A percentile compares a stretch with the other conserved stretches of the same genome.
phyloP scores from a whole-genome alignment of 1,140 invertebrate species.

The Polyergus mexicanus region DNA sequence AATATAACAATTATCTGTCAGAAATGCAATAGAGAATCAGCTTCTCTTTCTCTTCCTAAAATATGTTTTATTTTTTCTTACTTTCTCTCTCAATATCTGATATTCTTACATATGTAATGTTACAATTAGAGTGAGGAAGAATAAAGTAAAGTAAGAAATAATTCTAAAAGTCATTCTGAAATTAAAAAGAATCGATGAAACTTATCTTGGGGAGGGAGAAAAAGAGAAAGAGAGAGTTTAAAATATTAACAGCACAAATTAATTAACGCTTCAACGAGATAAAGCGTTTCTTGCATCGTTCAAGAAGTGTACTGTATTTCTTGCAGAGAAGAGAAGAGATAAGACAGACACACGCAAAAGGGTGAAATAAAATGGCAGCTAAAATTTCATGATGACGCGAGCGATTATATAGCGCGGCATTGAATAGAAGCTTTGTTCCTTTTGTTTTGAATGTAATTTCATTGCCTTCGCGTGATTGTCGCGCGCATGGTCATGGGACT shows the following conservation, averaged over 20 bases:
- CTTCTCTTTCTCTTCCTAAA: not conserved
- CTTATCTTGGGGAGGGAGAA: no score
- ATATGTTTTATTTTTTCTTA: not conserved
- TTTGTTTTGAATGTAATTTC: conserved; percentile 22
- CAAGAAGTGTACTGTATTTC: not conserved
- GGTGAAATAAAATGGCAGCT: conserved; percentile 12
- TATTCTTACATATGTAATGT: not conserved
- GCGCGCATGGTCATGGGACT: not conserved
- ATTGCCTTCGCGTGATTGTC: not conserved
- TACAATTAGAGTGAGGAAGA: conserved; percentile 3
- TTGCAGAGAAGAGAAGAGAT: conserved; percentile 27
- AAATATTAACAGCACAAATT: conserved; percentile 41
- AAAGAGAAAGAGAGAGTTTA: not conserved
- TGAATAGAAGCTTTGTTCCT: not conserved
- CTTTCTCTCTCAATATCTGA: conserved; percentile 1
- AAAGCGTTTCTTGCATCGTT: conserved; percentile 13
- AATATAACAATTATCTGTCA: not conserved
- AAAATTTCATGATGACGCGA: not conserved
- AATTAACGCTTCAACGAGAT: conserved; percentile 31
- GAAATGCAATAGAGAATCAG: not conserved
- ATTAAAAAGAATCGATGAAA: conserved; percentile 45
- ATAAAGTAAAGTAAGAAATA: conserved; percentile 14
- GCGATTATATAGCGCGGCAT: not conserved
- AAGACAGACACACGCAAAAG: not conserved
- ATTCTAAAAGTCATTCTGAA: conserved; percentile 21